These are phyloP conservation scores for Bryconaethiops microstoma DNA, from an alignment of 2,797 vertebrate genomes.

Conservation along the genomic window DNA sequence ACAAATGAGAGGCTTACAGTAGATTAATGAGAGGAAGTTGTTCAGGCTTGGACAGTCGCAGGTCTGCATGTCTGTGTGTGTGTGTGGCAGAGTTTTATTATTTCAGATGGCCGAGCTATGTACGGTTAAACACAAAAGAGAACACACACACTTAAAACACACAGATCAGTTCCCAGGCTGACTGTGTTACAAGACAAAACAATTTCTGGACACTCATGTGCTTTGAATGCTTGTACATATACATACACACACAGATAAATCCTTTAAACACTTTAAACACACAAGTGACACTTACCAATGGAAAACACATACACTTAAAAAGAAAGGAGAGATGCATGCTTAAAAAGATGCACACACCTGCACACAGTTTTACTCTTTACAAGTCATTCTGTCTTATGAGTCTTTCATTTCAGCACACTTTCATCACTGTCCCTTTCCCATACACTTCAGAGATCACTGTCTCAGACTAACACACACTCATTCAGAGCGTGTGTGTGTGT, in stretches of 20 bases:
- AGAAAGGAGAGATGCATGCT: too few relatives aligned
- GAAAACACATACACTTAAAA: too few relatives aligned
- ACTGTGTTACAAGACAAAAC: conserved; percentile 28
- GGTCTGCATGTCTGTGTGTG: conserved; percentile 5
- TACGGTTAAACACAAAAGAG: conserved; percentile 4
- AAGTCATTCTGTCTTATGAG: too few relatives aligned
- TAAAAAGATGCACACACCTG: too few relatives aligned
- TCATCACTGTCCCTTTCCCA: conserved; percentile 36
- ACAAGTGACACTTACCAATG: too few relatives aligned
- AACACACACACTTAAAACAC: background rate
- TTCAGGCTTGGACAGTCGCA: conserved; percentile 15
- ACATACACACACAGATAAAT: background rate
- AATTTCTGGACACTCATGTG: background rate
- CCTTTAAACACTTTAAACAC: too few relatives aligned
- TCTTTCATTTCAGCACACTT: conserved; percentile 3
- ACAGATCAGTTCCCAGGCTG: conserved; percentile 38
- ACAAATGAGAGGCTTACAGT: conserved; percentile 32
- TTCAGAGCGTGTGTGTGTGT: conserved; percentile 3
- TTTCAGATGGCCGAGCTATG: conserved; percentile 47
- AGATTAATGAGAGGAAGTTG: conserved; percentile 47
- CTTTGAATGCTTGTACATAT: background rate
- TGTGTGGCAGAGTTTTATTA: conserved; percentile 24
- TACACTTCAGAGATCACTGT: conserved; percentile 33
- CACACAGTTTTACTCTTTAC: too few relatives aligned
- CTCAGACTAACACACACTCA: conserved; percentile 24